These are phyloP conservation scores for Calvadosia cruxmelitensis DNA, from an alignment of 30 jellyfish, hydroid and myxozoan species.

Conservation along the genomic window DNA sequence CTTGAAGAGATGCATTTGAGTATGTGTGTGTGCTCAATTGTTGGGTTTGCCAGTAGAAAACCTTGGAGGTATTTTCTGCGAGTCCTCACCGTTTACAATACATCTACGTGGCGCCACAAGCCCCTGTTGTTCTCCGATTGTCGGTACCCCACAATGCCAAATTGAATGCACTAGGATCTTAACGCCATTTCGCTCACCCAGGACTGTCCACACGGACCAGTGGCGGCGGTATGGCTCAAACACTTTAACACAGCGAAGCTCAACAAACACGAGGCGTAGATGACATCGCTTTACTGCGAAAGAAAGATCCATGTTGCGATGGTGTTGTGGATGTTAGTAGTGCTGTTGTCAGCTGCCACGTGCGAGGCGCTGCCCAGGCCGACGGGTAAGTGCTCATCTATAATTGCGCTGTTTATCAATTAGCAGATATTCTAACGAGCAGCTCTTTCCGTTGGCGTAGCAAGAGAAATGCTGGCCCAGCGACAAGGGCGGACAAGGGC, in stretches of 20 bases:
- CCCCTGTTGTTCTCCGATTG: not conserved
- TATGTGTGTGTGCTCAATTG: too few relatives aligned
- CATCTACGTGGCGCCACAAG: constrained; percentile 2
- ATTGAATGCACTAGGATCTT: not conserved
- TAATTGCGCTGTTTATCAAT: too few relatives aligned
- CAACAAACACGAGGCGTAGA: not conserved
- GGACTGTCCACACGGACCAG: not conserved
- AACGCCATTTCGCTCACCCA: not conserved
- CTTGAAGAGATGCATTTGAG: too few relatives aligned
- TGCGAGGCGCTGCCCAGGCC: not conserved
- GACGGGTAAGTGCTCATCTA: not conserved
- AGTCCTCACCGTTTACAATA: not conserved
- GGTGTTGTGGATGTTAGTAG: not conserved
- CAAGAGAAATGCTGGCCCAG: too few relatives aligned
- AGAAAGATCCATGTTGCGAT: not conserved
- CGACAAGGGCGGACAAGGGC: too few relatives aligned
- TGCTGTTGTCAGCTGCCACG: not conserved
- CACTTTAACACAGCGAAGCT: not conserved
- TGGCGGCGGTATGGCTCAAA: not conserved
- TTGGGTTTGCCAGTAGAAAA: too few relatives aligned
- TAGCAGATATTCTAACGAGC: too few relatives aligned
- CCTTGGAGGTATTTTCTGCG: too few relatives aligned
- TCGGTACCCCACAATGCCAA: not conserved
- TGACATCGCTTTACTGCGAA: too few relatives aligned
- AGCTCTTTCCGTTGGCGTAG: too few relatives aligned